Conservation (phyloP, 2,888 invertebrate species). For the Agrochola lota region DNA sequence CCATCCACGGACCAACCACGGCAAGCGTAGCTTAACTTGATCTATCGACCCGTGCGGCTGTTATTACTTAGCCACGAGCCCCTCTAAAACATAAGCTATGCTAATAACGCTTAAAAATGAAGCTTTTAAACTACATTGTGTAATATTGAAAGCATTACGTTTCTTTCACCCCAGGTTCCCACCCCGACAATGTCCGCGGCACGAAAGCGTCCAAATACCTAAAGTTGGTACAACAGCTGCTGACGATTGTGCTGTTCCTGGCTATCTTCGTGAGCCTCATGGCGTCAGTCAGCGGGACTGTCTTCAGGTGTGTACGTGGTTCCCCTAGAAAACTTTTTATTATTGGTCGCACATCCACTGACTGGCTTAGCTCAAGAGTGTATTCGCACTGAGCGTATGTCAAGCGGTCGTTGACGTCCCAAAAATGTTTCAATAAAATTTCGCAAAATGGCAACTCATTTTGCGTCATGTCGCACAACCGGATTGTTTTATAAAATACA, state of each 20-base stretch:
- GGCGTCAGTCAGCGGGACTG: constrained; percentile 92
- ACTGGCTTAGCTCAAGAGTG: too few species aligned
- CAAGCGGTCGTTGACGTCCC: neutral
- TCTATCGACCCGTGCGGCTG: too few species aligned
- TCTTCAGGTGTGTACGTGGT: constrained; percentile 77
- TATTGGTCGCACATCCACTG: too few species aligned
- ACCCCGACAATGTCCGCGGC: constrained; percentile 86
- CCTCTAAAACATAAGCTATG: too few species aligned
- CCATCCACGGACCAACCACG: too few species aligned
- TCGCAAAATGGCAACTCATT: neutral
- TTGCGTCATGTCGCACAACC: neutral
- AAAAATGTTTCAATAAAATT: too few species aligned
- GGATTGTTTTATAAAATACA: neutral
- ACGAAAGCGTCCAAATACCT: constrained; percentile 89
- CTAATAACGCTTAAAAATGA: too few species aligned
- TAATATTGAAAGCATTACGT: too few species aligned
- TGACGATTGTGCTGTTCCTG: constrained; percentile 94
- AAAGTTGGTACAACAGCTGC: constrained; percentile 94
- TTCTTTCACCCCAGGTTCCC: constrained; percentile 78
- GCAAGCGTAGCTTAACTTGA: too few species aligned
- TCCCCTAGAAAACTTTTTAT: too few species aligned
- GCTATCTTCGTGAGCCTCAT: constrained; percentile 94
- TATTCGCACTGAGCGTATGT: neutral
- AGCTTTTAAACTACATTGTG: too few species aligned
- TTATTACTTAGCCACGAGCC: too few species aligned